phyloP scores from a whole-genome alignment of 2,888 invertebrate species.

The Tryphoninae sp. region DNA sequence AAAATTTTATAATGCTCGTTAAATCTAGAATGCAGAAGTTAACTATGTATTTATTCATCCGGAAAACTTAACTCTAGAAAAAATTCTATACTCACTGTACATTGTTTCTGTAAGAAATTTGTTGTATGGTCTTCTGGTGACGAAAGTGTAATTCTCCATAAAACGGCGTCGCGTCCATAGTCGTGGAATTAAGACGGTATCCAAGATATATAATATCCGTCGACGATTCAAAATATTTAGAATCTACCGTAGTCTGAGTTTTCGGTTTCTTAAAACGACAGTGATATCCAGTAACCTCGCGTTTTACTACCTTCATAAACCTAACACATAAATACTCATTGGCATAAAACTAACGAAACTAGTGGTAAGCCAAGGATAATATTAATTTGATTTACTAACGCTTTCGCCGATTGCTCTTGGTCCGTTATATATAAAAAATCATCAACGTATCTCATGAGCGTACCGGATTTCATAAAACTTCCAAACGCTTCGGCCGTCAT shows the following conservation, averaged over 20 bases:
- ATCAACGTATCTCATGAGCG: conserved; percentile 56
- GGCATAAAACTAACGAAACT: neutral
- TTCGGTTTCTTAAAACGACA: conserved; percentile 45
- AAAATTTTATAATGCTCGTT: no score
- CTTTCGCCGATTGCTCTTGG: conserved; percentile 37
- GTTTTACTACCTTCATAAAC: conserved; percentile 16
- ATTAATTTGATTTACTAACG: conserved; percentile 23
- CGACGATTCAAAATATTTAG: conserved; percentile 2
- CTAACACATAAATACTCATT: conserved; percentile 7
- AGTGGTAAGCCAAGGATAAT: neutral
- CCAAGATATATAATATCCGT: conserved; percentile 43
- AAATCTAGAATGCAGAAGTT: no score
- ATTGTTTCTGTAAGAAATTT: neutral
- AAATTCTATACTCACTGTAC: conserved; percentile 20
- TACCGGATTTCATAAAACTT: conserved; percentile 49
- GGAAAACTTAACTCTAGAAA: no score
- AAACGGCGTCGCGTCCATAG: conserved; percentile 33
- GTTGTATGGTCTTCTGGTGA: conserved; percentile 9
- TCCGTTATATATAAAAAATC: conserved; percentile 61
- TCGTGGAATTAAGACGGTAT: conserved; percentile 27
- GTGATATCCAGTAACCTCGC: conserved; percentile 25
- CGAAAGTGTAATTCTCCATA: conserved; percentile 13
- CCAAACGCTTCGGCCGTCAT: conserved; percentile 43
- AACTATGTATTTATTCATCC: no score
- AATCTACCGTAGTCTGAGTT: conserved; percentile 46